Conservation (phyloP, 2,113 vertebrate species). For the Pica pica region DNA sequence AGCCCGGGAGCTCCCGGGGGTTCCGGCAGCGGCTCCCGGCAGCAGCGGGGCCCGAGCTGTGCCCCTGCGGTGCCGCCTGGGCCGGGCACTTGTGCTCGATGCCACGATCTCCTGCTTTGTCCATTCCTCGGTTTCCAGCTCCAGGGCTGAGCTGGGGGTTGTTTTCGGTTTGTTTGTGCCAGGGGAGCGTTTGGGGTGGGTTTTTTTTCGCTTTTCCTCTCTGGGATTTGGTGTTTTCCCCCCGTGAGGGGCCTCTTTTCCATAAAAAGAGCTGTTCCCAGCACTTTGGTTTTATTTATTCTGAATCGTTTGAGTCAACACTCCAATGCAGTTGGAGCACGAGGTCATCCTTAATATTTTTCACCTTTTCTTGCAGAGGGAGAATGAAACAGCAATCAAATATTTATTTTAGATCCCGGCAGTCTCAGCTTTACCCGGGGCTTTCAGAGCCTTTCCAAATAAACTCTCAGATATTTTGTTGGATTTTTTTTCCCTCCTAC, state of each 20-base stretch:
- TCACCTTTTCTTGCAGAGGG: not conserved
- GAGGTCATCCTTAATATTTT: not conserved
- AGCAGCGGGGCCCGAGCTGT: not conserved
- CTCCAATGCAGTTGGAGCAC: not conserved
- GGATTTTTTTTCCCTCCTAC: rapidly evolving
- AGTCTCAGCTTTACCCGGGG: not conserved
- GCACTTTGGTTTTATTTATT: not conserved
- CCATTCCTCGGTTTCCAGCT: not conserved
- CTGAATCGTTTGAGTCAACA: not conserved
- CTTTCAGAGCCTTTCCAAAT: not conserved
- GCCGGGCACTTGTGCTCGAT: not conserved
- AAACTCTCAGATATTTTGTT: not conserved
- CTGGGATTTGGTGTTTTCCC: not conserved
- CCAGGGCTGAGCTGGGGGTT: not conserved
- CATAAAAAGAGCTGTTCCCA: not conserved
- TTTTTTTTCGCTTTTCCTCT: not conserved
- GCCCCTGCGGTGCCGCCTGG: not conserved
- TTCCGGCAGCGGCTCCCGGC: not conserved
- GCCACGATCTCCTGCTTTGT: not conserved
- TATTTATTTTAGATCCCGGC: constrained; percentile 1
- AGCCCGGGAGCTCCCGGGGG: not conserved
- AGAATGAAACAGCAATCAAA: not conserved
- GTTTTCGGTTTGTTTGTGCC: not conserved
- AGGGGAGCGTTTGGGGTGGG: not conserved
- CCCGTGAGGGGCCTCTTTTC: not conserved